Conservation (phyloP, 2,797 vertebrate genomes). For the Pseudotriccus pelzelni region DNA sequence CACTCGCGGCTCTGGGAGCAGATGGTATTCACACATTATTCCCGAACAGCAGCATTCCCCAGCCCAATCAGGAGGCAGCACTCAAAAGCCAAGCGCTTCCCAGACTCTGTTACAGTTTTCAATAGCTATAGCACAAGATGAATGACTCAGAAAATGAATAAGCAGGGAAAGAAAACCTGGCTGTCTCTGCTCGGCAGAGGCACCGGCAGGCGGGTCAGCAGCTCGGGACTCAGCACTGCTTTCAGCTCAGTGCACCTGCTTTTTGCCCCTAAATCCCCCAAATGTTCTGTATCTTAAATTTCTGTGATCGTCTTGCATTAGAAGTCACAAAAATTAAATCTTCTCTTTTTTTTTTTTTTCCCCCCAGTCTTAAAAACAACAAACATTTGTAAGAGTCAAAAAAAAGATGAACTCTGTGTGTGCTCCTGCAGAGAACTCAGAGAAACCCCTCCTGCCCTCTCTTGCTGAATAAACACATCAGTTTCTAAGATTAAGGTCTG, state of each 20-base stretch:
- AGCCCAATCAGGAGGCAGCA: conserved; percentile 61
- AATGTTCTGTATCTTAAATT: background rate
- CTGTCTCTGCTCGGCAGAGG: background rate
- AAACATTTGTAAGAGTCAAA: background rate
- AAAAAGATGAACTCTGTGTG: background rate
- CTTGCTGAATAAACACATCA: background rate
- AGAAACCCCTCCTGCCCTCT: background rate
- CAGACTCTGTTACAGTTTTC: conserved; percentile 67
- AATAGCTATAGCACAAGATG: conserved; percentile 70
- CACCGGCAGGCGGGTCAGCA: conserved; percentile 2
- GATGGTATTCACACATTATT: conserved; percentile 77
- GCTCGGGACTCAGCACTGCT: background rate
- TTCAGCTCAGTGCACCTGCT: conserved; percentile 34
- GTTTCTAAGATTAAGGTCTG: background rate
- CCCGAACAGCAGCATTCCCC: conserved; percentile 69
- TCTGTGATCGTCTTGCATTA: background rate
- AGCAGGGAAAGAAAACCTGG: conserved; percentile 60
- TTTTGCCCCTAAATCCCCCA: background rate
- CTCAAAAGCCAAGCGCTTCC: conserved; percentile 83
- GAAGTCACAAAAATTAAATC: background rate
- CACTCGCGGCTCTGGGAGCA: conserved; percentile 71
- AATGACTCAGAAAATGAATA: conserved; percentile 74
- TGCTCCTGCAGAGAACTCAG: background rate
- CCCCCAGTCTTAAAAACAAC: background rate
- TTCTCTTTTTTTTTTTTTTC: background rate